Base-by-base conservation (phyloP, 1,140 invertebrate genomes). In the Pteromalus puparum region DNA sequence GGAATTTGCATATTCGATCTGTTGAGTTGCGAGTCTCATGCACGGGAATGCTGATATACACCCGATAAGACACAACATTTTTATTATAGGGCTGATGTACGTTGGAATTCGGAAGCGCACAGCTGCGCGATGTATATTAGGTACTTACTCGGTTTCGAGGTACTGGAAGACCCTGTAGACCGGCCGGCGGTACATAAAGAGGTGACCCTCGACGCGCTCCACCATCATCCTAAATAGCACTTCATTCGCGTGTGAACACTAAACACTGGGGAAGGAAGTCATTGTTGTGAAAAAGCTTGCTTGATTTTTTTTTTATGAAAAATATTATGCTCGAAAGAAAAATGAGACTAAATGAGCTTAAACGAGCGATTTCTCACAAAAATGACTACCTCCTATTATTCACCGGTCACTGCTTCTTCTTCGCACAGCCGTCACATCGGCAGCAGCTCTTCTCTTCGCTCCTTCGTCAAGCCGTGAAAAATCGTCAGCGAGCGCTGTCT, bases 101-200 rank as follows among this genome's bases (percentile, higher is more conserved):
- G 53, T n/a, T n/a, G 21, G 53, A 61, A 61, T 61, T 61, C 53
- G 21, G 7, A 61, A 61, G 53, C 53, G 21, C 4, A 0, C 53
- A 61, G 21, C 18, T 21, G 53, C 0, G 30, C 38, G 42, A 26
- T 34, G 6, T 78, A 48, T 13, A 13, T 78, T 21, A 13, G 42
- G 10, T 92, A 93, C 92, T 93, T 90, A 93, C 92, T 92, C 92
- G 90, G 95, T 95, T 93, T 96, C 96, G 91, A 96, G 94, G 93
- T 96, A 96, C 94, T 96, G 95, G 93, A 96, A 96, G 89, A 96
- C 95, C 91, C 95, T 94, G 92, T 96, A 96, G 82, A 96, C 95
- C 89, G 96, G 96, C 90, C 95, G 95, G 89, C 95, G 95, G 93
- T 95, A 96, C 93, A 96, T 95, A 91, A 94, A 94, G 91, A 96